Evolutionary conservation across 92 coral and sea anemone genomes (phyloP), one percentile per base, ranked within the genome.

Genomic region (Siderastrea siderea): DNA sequence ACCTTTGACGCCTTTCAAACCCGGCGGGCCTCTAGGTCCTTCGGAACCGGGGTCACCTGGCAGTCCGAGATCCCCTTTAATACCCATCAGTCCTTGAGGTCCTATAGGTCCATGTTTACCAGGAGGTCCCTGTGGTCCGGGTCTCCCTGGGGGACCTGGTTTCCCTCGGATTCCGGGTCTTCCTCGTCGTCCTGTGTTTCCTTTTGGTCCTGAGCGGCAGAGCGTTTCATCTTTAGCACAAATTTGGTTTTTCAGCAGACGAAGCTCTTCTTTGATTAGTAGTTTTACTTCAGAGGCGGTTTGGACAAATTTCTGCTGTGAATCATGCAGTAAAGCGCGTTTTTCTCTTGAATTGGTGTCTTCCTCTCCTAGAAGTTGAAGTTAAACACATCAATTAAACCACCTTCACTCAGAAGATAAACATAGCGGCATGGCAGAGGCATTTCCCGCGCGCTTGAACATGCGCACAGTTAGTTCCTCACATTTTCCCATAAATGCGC

Each of bases 81-180:
- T 74, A 0, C 92, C 92, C 50, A 16, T 68, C 49, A 12, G 68
- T 58, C 89, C 92, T 26, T 57, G 87, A 11, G 77, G 79, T 19
- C 96, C 96, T 60, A 49, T 59, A 3, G 93, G 89, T 51, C 96
- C 95, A 53, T 75, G 85, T 85, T 89, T 89, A 52, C 93, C 95
- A n/a, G 80, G 79, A 38, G 89, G 70, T 3, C 94, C 92, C 58
- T 44, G 13, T 17, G 83, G 92, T 3, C 95, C 95, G 13, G 55
- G 72, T 68, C 69, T 71, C 47, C 93, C 95, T 14, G 65, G 86
- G 17, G 38, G 38, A 26, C 38, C 38, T 26, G 38, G 38, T 26
- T 26, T 26, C 38, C 38, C 38, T 26, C 38, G 38, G 38, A 78
- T 58, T 7, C 96, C 96, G 0, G 87, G 75, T 72, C 67, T 92